phyloP scores from a whole-genome alignment of 2,888 invertebrate species.

The Alviniconcha strummeri region DNA sequence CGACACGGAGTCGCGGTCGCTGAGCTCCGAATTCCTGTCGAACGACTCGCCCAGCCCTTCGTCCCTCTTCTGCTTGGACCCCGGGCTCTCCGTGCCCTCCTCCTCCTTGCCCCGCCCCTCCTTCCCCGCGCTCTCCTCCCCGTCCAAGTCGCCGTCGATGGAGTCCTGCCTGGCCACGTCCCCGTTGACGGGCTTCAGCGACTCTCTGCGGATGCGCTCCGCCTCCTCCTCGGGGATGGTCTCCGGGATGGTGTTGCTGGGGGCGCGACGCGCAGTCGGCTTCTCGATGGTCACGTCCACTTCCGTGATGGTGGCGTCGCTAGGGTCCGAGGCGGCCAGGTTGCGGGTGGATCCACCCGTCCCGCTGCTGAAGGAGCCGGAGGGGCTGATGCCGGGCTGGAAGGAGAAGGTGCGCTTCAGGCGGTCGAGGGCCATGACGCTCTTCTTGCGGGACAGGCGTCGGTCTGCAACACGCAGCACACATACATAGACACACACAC shows the following conservation, averaged over 20 bases:
- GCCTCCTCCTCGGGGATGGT: slow-evolving; percentile 61
- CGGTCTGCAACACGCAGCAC: slow-evolving; percentile 53
- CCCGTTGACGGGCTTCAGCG: slow-evolving; percentile 35
- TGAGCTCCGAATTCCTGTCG: slow-evolving; percentile 49
- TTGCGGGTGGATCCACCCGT: slow-evolving; percentile 8
- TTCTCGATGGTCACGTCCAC: slow-evolving; percentile 39
- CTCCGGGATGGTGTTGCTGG: slow-evolving; percentile 50
- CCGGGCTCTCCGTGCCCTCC: slow-evolving; percentile 15
- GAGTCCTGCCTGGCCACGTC: slow-evolving; percentile 20
- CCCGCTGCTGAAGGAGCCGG: slow-evolving; percentile 14
- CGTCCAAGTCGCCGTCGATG: slow-evolving; percentile 25
- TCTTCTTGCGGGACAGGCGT: slow-evolving; percentile 55
- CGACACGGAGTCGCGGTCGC: slow-evolving; percentile 45
- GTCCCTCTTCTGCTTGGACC: slow-evolving; percentile 38
- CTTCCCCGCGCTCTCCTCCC: background rate
- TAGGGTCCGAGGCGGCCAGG: background rate
- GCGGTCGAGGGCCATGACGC: slow-evolving; percentile 53
- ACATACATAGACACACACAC: background rate
- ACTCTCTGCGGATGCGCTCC: slow-evolving; percentile 46
- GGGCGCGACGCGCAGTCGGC: slow-evolving; percentile 39
- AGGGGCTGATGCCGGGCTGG: slow-evolving; percentile 16
- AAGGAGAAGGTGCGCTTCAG: slow-evolving; percentile 59
- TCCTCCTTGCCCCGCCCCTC: background rate
- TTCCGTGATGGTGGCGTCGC: slow-evolving; percentile 30
- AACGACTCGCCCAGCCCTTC: slow-evolving; percentile 55